A percentile compares a stretch with the other conserved stretches of the same genome.
Evolutionary conservation across 2,888 invertebrate genomes (phyloP).

Genomic region (Acanthacorydalis orientalis): DNA sequence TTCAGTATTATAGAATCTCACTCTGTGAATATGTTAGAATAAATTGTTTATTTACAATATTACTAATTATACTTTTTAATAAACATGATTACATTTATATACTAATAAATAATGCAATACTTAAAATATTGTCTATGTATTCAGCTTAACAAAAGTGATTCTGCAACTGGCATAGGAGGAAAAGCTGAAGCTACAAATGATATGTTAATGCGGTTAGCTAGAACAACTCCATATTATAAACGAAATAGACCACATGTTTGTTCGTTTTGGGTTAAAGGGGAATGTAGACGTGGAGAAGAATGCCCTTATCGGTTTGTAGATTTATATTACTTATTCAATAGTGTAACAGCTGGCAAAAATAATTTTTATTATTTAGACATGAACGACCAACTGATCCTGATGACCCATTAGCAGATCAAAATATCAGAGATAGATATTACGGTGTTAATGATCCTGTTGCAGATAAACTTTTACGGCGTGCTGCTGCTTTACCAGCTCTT

Average conservation of each 20-base stretch:
- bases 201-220: constrained; percentile 68
- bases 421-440: constrained; percentile 87
- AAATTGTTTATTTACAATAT: no score
- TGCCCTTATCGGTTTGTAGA: constrained; percentile 59
- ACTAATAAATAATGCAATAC: not conserved
- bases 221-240: constrained; percentile 90
- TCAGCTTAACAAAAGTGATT: constrained; percentile 22
- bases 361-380: constrained; percentile 34
- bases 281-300: constrained; percentile 89
- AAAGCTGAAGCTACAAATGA: constrained; percentile 67
- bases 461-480: constrained; percentile 77
- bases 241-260: constrained; percentile 90
- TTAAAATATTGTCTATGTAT: not conserved
- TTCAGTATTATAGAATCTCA: no score
- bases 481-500: constrained; percentile 84
- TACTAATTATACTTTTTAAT: no score
- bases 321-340: not conserved
- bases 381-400: constrained; percentile 95
- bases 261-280: constrained; percentile 97
- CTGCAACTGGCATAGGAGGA: constrained; percentile 40
- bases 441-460: constrained; percentile 94
- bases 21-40: no score
- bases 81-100: no score
- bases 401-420: constrained; percentile 90
- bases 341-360: not conserved